phyloP scores from a whole-genome alignment of 2,888 invertebrate genomes.

The Lasioglossum villosulum region DNA sequence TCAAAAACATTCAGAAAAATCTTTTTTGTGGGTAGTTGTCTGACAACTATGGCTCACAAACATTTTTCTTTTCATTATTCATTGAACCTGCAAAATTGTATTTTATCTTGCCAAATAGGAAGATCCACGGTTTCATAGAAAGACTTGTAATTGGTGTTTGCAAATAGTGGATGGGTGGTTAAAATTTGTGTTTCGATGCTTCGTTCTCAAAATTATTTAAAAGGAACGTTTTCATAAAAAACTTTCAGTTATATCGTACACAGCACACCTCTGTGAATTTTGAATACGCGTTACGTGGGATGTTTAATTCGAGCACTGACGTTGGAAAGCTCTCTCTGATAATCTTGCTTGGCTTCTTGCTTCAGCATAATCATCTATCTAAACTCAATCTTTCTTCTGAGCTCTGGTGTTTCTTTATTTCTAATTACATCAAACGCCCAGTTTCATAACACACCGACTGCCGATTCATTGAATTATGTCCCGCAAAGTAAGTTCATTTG shows the following conservation, averaged over 20 bases:
- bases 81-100: not conserved
- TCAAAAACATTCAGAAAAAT: not conserved
- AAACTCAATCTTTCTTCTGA: not conserved
- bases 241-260: not conserved
- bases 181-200: not conserved
- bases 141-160: not conserved
- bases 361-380: not conserved
- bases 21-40: not conserved
- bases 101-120: not conserved
- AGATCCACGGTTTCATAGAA: not conserved
- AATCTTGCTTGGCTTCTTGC: conserved; percentile 2
- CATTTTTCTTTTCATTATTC: not conserved
- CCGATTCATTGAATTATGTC: not conserved
- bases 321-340: not conserved
- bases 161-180: not conserved
- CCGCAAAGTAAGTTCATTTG: not conserved
- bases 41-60: not conserved
- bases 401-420: not conserved
- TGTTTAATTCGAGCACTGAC: not conserved
- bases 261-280: not conserved
- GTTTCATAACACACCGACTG: not conserved
- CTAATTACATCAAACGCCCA: not conserved
- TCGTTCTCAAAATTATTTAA: not conserved
- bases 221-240: not conserved
- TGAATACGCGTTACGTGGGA: not conserved